A percentile compares a stretch with the other conserved stretches of the same genome.
These are phyloP conservation scores for Sinonovacula constricta DNA, from an alignment of 1,140 invertebrate species.

Conservation along the genomic window DNA sequence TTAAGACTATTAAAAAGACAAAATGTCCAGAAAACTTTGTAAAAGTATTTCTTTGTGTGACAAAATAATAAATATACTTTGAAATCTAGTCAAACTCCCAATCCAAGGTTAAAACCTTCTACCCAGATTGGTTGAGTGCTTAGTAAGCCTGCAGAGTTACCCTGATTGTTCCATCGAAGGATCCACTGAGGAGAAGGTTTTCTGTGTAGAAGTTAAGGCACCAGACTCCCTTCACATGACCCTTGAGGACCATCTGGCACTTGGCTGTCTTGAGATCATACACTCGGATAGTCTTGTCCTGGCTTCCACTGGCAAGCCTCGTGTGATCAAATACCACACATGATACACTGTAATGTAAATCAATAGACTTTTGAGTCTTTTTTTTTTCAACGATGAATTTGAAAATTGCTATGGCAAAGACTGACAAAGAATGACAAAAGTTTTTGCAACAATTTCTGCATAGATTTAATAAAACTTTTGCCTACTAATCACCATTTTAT, in stretches of 20 bases:
- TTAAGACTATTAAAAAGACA: no score
- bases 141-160: no score
- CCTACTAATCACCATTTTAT: no score
- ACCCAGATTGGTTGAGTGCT: no score
- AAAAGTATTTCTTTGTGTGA: neutral
- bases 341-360: conserved; percentile 66
- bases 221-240: conserved; percentile 74
- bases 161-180: conserved; percentile 74
- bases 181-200: conserved; percentile 71
- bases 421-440: no score
- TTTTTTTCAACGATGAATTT: no score
- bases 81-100: no score
- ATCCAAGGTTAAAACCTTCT: no score
- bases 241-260: conserved; percentile 66
- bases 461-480: no score
- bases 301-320: conserved; percentile 69
- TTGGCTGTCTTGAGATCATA: conserved; percentile 71
- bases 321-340: conserved; percentile 67
- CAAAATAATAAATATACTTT: neutral
- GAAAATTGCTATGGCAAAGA: no score
- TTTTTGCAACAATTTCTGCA: no score
- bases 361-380: neutral
- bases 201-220: conserved; percentile 75
- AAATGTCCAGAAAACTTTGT: no score
- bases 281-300: conserved; percentile 71